phyloP scores from a whole-genome alignment of 1,140 invertebrate genomes.

The Phymorhynchus buccinoides region DNA sequence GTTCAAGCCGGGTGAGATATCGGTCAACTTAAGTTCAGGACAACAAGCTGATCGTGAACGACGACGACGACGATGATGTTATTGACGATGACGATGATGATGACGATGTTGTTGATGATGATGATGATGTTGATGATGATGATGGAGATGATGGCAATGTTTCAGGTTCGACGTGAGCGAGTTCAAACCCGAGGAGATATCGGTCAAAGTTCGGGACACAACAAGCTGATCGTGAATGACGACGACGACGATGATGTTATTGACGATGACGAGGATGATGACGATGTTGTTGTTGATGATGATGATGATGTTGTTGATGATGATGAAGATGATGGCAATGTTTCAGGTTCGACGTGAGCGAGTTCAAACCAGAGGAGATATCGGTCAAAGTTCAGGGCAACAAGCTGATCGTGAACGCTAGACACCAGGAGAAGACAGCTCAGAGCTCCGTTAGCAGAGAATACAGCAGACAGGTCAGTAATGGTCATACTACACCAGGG shows the following conservation, averaged over 20 bases:
- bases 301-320: too few species aligned
- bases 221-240: constrained; percentile 67
- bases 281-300: too few species aligned
- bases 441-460: constrained; percentile 66
- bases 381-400: constrained; percentile 69
- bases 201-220: constrained; percentile 69
- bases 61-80: too few species aligned
- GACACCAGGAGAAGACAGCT: constrained; percentile 64
- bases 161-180: constrained; percentile 70
- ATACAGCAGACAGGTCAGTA: constrained; percentile 66
- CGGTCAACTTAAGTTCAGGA: constrained; percentile 69
- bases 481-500: too few species aligned
- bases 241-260: too few species aligned
- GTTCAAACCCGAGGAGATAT: constrained; percentile 70
- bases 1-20: constrained; percentile 70
- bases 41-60: constrained; percentile 67
- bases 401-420: constrained; percentile 66
- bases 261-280: too few species aligned
- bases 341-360: constrained; percentile 69
- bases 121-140: too few species aligned
- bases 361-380: constrained; percentile 71
- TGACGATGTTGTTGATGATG: too few species aligned
- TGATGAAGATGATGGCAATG: too few species aligned
- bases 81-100: too few species aligned
- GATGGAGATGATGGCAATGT: too few species aligned